Base-by-base conservation (phyloP, 2,113 vertebrate genomes). In the Tringa solitaria region DNA sequence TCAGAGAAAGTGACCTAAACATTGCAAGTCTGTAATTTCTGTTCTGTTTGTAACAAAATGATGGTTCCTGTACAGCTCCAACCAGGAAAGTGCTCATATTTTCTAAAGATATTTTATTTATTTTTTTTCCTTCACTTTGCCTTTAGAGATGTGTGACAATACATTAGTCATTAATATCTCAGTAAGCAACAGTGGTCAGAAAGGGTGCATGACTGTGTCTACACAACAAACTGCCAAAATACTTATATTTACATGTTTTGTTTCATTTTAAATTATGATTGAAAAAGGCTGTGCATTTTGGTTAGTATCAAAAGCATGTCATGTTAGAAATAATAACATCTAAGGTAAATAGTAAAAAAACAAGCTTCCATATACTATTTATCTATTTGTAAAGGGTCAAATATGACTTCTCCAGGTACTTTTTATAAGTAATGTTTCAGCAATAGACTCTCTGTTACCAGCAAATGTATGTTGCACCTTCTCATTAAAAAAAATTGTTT, bases 41-140 rank as follows among this genome's bases (percentile, higher is more conserved):
- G 50, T 90, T 95, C 43, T 92, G 24, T 93, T 95, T 90, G 32
- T 90, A 91, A 86, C 51, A 59, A 94, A 83, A 53, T 68, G 17
- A 70, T 6, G 27, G 24, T 76, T 96, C 28, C 43, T 76, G 37
- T 78, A 63, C 35, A 79, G 21, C 68, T n/a, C 19, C 60, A 17
- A 51, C 19, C 37, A 56, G 59, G 30, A 89, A 75, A 72, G 43
- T 54, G 27, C 11, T 93, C 96, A 45, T 35, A 70, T 78, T 95
- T 86, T 78, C 59, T 70, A 6, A 68, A 89, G 59, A 72, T n/a
- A 90, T 79, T 90, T 81, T 22, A 12, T 74, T 94, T 83, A 16
- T 8, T 77, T 89, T 81, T 22, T 74, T 94, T 84, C 3, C 41
- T 65, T 94, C 64, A 63, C 8, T 86, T 94, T 85, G 18, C 30